phyloP scores from a whole-genome alignment of 2,113 vertebrate species.

The Oceanodroma tethys region DNA sequence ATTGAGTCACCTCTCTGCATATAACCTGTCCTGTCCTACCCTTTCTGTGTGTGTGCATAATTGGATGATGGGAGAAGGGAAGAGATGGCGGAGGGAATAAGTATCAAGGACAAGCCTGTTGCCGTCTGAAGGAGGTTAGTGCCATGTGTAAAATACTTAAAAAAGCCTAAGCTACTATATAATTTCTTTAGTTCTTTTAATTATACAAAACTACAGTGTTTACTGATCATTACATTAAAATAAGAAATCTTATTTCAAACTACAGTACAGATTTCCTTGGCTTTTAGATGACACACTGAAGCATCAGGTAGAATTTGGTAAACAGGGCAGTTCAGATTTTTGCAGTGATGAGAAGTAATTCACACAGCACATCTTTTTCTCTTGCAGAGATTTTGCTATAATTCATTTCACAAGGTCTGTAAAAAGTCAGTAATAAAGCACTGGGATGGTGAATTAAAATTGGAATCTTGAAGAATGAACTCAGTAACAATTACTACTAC shows the following conservation, averaged over 20 bases:
- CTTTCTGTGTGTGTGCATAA: not conserved
- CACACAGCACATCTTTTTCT: not conserved
- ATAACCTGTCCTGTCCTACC: not conserved
- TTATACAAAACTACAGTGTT: not conserved
- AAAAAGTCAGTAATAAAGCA: not conserved
- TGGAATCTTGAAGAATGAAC: conserved; percentile 11
- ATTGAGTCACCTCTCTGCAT: not conserved
- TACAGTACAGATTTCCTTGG: not conserved
- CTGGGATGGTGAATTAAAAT: not conserved
- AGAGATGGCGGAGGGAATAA: not conserved
- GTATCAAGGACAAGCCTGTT: not conserved
- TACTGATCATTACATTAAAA: not conserved
- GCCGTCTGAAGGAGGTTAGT: not conserved
- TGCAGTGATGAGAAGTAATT: not conserved
- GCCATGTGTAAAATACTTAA: not conserved
- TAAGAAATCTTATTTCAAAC: not conserved
- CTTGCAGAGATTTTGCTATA: not conserved
- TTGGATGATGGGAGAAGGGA: not conserved
- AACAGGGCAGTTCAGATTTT: not conserved
- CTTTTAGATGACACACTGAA: not conserved
- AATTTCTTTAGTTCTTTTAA: not conserved
- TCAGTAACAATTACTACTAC: not conserved
- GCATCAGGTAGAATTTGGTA: not conserved
- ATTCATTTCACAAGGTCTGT: not conserved
- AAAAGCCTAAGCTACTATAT: not conserved